Evolutionary conservation across 2,113 vertebrate species (phyloP).

Genomic region (Lophotis ruficrista): DNA sequence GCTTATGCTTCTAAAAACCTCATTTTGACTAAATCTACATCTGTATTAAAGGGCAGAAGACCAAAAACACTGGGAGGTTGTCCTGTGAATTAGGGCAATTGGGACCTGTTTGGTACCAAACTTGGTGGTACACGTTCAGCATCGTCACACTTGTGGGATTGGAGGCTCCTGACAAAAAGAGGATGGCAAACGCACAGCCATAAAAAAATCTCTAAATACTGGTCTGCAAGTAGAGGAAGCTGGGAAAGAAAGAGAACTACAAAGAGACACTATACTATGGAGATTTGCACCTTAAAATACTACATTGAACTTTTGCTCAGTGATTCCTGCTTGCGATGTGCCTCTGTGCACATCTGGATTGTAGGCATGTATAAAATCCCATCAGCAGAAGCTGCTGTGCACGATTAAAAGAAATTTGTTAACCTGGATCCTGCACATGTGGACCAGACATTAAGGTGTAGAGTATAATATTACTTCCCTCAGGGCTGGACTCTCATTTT

Average conservation of each 20-base stretch:
- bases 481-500: not conserved
- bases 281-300: not conserved
- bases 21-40: not conserved
- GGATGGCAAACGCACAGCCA: not conserved
- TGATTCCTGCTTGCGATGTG: not conserved
- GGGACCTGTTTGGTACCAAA: not conserved
- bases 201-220: too few relatives aligned
- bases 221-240: not conserved
- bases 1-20: not conserved
- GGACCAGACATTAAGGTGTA: too few relatives aligned
- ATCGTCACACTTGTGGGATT: not conserved
- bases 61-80: not conserved
- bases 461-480: not conserved
- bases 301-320: not conserved
- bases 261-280: too few relatives aligned
- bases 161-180: not conserved
- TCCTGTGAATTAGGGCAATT: too few relatives aligned
- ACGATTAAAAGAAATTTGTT: too few relatives aligned
- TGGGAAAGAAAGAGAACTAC: not conserved
- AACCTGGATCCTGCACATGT: too few relatives aligned
- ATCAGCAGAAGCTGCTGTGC: too few relatives aligned
- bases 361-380: too few relatives aligned
- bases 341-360: not conserved
- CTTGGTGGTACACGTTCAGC: not conserved
- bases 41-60: not conserved